Evolutionary conservation across 2,888 invertebrate species (phyloP), one percentile per base, ranked within the genome.

Genomic region (Uloborus plumipes): DNA sequence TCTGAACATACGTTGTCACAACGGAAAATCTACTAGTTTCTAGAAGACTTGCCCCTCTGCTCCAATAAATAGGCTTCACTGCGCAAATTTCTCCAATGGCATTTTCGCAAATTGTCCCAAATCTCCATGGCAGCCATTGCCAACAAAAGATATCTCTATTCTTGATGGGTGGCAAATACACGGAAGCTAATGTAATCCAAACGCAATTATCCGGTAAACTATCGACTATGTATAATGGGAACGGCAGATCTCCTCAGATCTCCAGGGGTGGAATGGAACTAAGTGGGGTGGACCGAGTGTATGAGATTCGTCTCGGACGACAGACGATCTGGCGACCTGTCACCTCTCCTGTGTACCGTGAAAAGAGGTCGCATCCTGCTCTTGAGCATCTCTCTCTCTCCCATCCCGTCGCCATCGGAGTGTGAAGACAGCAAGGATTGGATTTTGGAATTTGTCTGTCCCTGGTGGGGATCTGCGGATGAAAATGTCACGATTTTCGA

Each of bases 151-250:
- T 39, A 39, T 39, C 39, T 39, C 39, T 39, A 39, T 39, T 9
- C 39, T 39, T 39, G 75, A 76, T 62, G 69, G 67, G 75, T 67
- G 69, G 62, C 76, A 75, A 75, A 58, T 75, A 59, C 62, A 61
- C 76, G 39, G 50, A 49, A 79, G 67, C 69, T 74, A 74, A 74
- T 64, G 69, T 80, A 70, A 74, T 74, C 80, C 69, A 70, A 65
- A 74, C 47, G 51, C 73, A 80, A 80, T 80, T 80, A 80, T 74
- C 80, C 80, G 74, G 80, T 80, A 80, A 80, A 74, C 80, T 70
- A 74, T 80, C 67, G 61, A 62, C 69, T 18, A 18, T 18, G 39
- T 61, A 31, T 22, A 39, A 65, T 16, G 62, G 51, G 50, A 53
- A 22, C 49, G 49, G 49, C 16, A 31, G 18, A 6, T 20, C 39